These are phyloP conservation scores for Australoheros scitulus DNA, from an alignment of 2,113 vertebrate genomes.

Conservation along the genomic window DNA sequence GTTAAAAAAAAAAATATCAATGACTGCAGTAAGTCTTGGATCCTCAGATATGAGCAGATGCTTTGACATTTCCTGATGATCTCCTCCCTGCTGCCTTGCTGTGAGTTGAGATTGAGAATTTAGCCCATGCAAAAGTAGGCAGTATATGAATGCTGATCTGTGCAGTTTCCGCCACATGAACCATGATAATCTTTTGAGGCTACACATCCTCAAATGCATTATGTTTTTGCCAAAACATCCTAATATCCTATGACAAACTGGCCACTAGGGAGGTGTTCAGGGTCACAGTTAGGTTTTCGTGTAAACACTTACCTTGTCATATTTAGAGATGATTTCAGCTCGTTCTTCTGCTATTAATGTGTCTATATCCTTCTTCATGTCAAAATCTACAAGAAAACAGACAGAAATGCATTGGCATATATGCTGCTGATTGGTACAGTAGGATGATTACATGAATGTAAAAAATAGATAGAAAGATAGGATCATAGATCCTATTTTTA, in stretches of 20 bases:
- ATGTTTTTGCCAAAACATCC: not conserved
- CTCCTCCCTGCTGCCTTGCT: rapidly evolving
- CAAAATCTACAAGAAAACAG: constrained; percentile 80
- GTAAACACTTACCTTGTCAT: constrained; percentile 85
- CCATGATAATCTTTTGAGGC: not conserved
- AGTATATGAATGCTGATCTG: rapidly evolving
- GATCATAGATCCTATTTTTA: no score
- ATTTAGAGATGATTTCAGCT: constrained; percentile 88
- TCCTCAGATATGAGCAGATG: not conserved
- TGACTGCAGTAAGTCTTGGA: not conserved
- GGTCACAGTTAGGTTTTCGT: not conserved
- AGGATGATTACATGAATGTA: not conserved
- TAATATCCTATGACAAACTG: not conserved
- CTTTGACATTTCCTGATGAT: not conserved
- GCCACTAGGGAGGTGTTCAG: not conserved
- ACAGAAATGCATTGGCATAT: not conserved
- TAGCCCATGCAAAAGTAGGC: not conserved
- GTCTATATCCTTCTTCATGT: constrained; percentile 95
- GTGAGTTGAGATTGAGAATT: not conserved
- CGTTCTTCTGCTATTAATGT: constrained; percentile 89
- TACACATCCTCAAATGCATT: not conserved
- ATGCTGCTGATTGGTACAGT: not conserved
- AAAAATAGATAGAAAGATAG: not conserved
- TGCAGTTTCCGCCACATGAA: not conserved
- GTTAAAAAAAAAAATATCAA: no score